Evolutionary conservation across 1,140 invertebrate species (phyloP).

Genomic region (Zaprionus africanus): DNA sequence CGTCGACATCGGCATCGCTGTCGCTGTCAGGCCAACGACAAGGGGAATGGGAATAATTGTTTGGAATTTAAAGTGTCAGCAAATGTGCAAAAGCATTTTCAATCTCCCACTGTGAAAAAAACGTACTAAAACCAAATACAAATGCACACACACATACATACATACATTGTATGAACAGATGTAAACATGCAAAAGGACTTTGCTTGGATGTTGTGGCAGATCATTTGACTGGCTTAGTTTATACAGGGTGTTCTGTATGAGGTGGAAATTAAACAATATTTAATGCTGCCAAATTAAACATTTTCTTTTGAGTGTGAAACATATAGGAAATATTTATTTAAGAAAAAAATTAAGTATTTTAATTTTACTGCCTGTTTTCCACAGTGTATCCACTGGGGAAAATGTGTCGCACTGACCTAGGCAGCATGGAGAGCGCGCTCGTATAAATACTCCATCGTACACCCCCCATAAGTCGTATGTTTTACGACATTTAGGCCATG

Average conservation of each 20-base stretch:
- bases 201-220: neutral
- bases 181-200: neutral
- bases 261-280: neutral
- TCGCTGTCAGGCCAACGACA: constrained; percentile 10
- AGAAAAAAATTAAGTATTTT: neutral
- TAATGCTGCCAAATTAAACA: too few species aligned
- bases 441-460: constrained; percentile 1
- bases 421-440: neutral
- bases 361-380: neutral
- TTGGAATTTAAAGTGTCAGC: constrained; percentile 49
- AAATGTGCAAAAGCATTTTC: constrained; percentile 38
- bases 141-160: neutral
- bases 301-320: too few species aligned
- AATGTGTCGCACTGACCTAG: constrained; percentile 29
- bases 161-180: neutral
- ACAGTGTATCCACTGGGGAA: constrained; percentile 10
- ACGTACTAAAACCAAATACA: constrained; percentile 9
- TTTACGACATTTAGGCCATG: constrained; percentile 51
- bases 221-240: neutral
- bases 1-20: neutral
- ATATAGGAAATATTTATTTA: too few species aligned
- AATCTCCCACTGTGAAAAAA: constrained; percentile 15
- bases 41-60: constrained; percentile 28
- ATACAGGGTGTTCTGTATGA: neutral
- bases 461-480: constrained; percentile 29